phyloP scores from a whole-genome alignment of 2,888 invertebrate genomes.

The Vesta saturnalis region DNA sequence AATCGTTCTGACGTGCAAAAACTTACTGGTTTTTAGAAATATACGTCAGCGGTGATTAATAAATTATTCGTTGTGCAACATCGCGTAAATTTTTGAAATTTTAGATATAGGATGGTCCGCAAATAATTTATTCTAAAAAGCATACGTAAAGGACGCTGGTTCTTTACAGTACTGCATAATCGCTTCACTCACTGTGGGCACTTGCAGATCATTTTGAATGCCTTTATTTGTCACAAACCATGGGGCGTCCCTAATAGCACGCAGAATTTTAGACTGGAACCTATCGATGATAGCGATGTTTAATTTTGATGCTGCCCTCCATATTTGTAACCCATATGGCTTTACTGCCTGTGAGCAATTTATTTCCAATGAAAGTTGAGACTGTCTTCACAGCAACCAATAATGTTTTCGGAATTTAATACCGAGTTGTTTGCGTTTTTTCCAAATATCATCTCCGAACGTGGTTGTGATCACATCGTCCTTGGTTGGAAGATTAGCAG shows the following conservation, averaged over 20 bases:
- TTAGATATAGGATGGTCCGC: too few species aligned
- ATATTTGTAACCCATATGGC: conserved; percentile 14
- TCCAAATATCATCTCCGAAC: not conserved
- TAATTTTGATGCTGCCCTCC: conserved; percentile 11
- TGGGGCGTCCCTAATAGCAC: not conserved
- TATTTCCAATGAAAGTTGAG: conserved; percentile 1
- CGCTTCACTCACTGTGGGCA: conserved; percentile 5
- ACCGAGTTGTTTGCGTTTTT: conserved; percentile 5
- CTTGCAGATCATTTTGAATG: conserved; percentile 9
- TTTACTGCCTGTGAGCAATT: conserved; percentile 11
- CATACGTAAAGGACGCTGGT: too few species aligned
- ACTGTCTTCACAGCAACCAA: not conserved
- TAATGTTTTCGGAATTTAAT: too few species aligned
- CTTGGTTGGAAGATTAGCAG: conserved; percentile 2
- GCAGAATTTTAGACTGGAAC: not conserved
- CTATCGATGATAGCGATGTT: conserved; percentile 12
- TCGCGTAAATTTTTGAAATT: too few species aligned
- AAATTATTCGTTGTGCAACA: too few species aligned
- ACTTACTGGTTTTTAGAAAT: too few species aligned
- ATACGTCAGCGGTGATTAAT: too few species aligned
- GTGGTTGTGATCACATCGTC: too few species aligned
- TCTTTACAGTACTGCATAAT: conserved; percentile 12
- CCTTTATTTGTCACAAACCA: conserved; percentile 12
- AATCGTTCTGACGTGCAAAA: too few species aligned
- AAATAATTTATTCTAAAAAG: too few species aligned